phyloP scores from a whole-genome alignment of 1,140 invertebrate genomes.

The Microplitis mediator region DNA sequence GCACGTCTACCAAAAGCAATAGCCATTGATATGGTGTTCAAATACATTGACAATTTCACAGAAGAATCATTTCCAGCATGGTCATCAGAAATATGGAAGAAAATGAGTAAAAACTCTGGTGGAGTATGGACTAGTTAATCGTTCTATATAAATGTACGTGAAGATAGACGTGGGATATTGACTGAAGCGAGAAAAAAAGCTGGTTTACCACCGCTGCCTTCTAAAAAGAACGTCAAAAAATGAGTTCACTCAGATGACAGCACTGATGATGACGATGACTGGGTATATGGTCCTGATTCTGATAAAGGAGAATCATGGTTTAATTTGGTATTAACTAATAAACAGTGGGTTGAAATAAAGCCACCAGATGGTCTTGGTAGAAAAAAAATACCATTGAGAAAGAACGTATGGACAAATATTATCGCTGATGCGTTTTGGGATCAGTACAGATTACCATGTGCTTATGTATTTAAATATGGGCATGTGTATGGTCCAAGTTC shows the following conservation, averaged over 20 bases:
- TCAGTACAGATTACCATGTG: constrained; percentile 7
- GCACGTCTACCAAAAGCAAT: no score
- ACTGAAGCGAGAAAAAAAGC: not conserved
- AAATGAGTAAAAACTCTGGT: not conserved
- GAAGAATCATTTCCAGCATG: not conserved
- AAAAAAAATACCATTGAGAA: not conserved
- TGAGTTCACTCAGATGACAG: no score
- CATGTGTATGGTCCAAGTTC: not conserved
- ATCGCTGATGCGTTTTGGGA: constrained; percentile 1
- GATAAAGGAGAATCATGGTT: not conserved
- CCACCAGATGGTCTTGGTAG: not conserved
- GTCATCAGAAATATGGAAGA: constrained; percentile 2
- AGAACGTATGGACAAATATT: constrained; percentile 15
- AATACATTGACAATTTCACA: no score
- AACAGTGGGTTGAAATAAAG: constrained; percentile 18
- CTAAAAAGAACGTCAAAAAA: not conserved
- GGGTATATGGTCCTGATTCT: not conserved
- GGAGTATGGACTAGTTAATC: not conserved
- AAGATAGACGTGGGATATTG: constrained; percentile 8
- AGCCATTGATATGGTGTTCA: no score
- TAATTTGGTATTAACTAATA: constrained; percentile 6
- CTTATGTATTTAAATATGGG: constrained; percentile 13
- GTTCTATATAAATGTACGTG: constrained; percentile 1
- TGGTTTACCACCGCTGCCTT: not conserved
- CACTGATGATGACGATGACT: not conserved